Evolutionary conservation across 2,888 invertebrate species (phyloP), one percentile per base, ranked within the genome.

Genomic region (Myathropa florea): DNA sequence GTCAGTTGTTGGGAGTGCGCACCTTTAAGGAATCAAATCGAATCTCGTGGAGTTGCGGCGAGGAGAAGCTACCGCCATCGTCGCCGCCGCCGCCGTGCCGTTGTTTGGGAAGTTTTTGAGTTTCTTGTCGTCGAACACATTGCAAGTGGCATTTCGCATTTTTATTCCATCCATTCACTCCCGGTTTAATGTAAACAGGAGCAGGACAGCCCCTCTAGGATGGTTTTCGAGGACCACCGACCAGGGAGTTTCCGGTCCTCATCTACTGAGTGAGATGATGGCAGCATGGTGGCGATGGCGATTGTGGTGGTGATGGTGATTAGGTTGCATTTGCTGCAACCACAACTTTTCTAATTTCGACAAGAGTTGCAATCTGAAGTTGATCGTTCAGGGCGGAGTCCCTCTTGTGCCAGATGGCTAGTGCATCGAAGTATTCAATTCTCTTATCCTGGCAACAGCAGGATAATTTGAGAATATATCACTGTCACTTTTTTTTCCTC

Each of bases 1-100:
- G 65, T 68, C 70, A 73, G 57, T 64, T 68, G 39, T 21, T 73
- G 63, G 68, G 73, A 85, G 82, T 82, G 77, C 60, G 82, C 76
- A 82, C 76, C 82, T 77, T 77, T 46, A 61, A 76, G 36, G 53
- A 60, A 53, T 71, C 21, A 26, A 82, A 36, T 57, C 75, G 57
- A 75, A 59, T 57, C 28, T 63, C 68, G 23, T 3, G 23, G 23
- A 57, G 57, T 24, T 6, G 57, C 3, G 53, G 18, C 53, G 53
- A 18, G 53, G 53, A 53, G 9, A 7, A n/a, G 39, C 46, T n/a
- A 4, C 53, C n/a, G 21, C n/a, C 6, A 4, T 24, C 3, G 4
- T 24, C n/a, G 10, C 57, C 24, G 12, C 14, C 21, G 24, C 12
- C 57, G 7, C 46, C 10, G 9, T 7, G 18, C 46, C 18, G 46